Evolutionary conservation across 2,797 vertebrate genomes (phyloP).

Genomic region (Melanotaenia boesemani): DNA sequence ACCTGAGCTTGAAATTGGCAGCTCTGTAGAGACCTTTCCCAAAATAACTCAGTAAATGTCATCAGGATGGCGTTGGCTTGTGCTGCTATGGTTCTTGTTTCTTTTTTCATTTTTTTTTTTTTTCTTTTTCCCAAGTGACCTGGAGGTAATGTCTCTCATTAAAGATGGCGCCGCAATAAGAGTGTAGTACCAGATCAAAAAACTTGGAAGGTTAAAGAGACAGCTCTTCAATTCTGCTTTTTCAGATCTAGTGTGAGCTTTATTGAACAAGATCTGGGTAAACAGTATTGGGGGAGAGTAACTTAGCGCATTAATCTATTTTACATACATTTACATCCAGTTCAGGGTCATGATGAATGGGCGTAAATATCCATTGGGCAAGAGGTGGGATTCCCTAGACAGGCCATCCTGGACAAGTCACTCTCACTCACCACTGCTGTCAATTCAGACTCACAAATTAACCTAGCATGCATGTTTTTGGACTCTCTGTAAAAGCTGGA

Average conservation of each 20-base stretch:
- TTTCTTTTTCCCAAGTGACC: constrained; percentile 44
- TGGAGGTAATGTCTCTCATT: constrained; percentile 57
- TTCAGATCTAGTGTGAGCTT: constrained; percentile 52
- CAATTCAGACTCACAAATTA: background rate
- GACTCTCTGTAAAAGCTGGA: background rate
- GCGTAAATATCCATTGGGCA: background rate
- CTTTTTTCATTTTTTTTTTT: constrained; percentile 19
- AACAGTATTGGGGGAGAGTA: background rate
- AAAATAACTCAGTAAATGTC: constrained; percentile 72
- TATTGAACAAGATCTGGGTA: constrained; percentile 43
- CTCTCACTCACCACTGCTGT: background rate
- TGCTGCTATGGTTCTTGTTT: constrained; percentile 25
- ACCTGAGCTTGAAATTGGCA: constrained; percentile 56
- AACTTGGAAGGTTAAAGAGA: constrained; percentile 54
- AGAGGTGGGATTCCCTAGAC: background rate
- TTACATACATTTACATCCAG: background rate
- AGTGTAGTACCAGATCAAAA: constrained; percentile 46
- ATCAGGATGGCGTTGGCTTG: constrained; percentile 29
- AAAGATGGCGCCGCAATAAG: constrained; percentile 53
- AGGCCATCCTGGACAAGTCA: background rate
- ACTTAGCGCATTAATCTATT: background rate
- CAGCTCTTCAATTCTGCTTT: constrained; percentile 25
- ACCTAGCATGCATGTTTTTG: background rate
- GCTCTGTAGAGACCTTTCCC: constrained; percentile 50
- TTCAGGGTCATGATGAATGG: background rate